These are phyloP conservation scores for Argopecten irradians DNA, from an alignment of 1,140 invertebrate species.

Conservation along the genomic window DNA sequence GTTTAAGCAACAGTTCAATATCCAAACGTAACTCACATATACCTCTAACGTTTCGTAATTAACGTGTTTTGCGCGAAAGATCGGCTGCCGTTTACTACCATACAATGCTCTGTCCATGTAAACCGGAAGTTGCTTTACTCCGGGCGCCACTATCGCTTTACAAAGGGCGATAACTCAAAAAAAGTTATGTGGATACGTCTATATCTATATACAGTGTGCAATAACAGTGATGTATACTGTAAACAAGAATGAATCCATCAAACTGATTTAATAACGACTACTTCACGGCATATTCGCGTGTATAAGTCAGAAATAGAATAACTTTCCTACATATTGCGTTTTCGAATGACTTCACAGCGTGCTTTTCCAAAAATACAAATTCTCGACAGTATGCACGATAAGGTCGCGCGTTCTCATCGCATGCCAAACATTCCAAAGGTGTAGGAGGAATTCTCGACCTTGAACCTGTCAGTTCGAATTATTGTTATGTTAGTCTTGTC, in stretches of 20 bases:
- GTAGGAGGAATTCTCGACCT: neutral
- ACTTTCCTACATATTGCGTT: neutral
- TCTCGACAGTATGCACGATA: neutral
- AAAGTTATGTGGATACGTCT: too few species aligned
- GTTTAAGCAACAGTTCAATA: too few species aligned
- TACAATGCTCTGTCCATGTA: too few species aligned
- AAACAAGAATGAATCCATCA: neutral
- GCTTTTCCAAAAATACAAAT: conserved; percentile 17
- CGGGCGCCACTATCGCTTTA: too few species aligned
- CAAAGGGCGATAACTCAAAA: too few species aligned
- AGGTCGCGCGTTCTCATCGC: neutral
- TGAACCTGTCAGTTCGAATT: neutral
- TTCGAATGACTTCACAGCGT: neutral
- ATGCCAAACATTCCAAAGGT: neutral
- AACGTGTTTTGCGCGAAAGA: too few species aligned
- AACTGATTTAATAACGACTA: neutral
- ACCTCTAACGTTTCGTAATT: too few species aligned
- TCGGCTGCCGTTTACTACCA: too few species aligned
- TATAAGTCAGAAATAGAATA: neutral
- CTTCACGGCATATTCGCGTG: neutral
- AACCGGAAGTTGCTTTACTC: too few species aligned
- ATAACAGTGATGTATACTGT: neutral
- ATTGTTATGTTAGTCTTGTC: too few species aligned
- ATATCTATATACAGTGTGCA: neutral
- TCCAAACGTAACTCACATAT: too few species aligned